phyloP scores from a whole-genome alignment of 2,888 invertebrate species.

The Nesidiocoris tenuis region DNA sequence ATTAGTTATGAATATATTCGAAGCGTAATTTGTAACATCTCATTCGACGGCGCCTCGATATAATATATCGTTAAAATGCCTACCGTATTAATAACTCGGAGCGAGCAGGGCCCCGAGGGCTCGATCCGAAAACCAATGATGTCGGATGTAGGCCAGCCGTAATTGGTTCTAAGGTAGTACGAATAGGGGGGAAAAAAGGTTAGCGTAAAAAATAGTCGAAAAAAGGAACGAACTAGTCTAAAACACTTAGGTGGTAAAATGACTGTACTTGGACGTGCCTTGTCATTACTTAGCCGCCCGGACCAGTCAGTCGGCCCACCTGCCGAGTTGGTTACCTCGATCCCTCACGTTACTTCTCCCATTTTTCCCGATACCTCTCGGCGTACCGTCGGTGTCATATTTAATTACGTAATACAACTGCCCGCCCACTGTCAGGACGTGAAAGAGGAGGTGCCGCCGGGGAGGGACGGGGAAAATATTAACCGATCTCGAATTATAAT shows the following conservation, averaged over 20 bases:
- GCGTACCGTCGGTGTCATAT: slow-evolving; percentile 30
- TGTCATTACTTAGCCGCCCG: slow-evolving; percentile 33
- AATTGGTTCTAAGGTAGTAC: not conserved
- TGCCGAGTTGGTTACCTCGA: slow-evolving; percentile 16
- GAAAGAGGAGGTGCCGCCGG: too few relatives aligned
- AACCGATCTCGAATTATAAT: slow-evolving; percentile 11
- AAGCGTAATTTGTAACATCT: too few relatives aligned
- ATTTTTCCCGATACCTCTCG: too few relatives aligned
- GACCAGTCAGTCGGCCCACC: slow-evolving; percentile 20
- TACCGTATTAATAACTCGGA: too few relatives aligned
- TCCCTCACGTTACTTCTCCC: too few relatives aligned
- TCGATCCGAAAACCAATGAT: too few relatives aligned
- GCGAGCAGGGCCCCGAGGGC: too few relatives aligned
- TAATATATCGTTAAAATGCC: too few relatives aligned
- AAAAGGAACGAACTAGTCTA: slow-evolving; percentile 21
- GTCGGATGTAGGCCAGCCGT: not conserved
- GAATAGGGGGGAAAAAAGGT: not conserved
- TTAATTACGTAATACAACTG: slow-evolving; percentile 33
- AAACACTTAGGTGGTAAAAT: slow-evolving; percentile 39
- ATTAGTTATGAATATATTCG: too few relatives aligned
- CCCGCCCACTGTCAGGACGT: not conserved
- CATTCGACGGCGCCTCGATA: too few relatives aligned
- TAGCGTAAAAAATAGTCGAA: too few relatives aligned
- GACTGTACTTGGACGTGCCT: slow-evolving; percentile 33
- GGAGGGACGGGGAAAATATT: too few relatives aligned